Percentiles rank a stretch among this genome's conserved stretches.
Evolutionary conservation across 2,113 vertebrate genomes (phyloP).

Genomic region (Nerophis lumbriciformis): DNA sequence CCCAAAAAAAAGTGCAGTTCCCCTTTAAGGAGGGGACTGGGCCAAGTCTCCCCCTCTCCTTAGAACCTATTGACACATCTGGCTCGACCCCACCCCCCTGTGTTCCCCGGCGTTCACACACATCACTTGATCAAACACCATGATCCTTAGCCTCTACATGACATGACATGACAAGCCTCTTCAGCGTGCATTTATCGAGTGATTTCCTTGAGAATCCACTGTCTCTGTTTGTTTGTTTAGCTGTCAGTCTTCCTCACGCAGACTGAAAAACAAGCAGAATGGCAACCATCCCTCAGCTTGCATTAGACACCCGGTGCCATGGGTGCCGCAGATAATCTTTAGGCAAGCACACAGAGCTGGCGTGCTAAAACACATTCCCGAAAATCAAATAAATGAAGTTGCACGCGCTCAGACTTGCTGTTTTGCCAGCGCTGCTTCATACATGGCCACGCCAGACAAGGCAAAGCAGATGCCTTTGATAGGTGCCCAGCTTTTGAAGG

Average conservation of each 20-base stretch:
- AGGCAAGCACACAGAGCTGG: constrained; percentile 10
- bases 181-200: background rate
- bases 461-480: constrained; percentile 32
- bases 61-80: too few species aligned
- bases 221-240: background rate
- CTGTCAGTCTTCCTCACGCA: constrained; percentile 37
- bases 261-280: constrained; percentile 27
- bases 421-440: constrained; percentile 35
- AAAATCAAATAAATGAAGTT: constrained; percentile 17
- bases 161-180: too few species aligned
- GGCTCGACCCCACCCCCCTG: too few species aligned
- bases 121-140: background rate
- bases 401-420: background rate
- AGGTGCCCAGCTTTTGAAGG: constrained; percentile 23
- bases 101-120: background rate
- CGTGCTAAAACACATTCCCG: constrained; percentile 9
- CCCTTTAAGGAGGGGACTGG: too few species aligned
- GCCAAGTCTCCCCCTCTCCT: too few species aligned
- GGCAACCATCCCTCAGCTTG: constrained; percentile 12
- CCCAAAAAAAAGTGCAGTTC: too few species aligned
- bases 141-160: background rate
- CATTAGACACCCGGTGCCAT: constrained; percentile 25
- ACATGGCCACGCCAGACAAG: constrained; percentile 10
- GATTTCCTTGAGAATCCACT: constrained; percentile 1
- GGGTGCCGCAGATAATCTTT: constrained; percentile 27